These are phyloP conservation scores for Halictus ligatus DNA, from an alignment of 2,888 invertebrate genomes.

Conservation along the genomic window DNA sequence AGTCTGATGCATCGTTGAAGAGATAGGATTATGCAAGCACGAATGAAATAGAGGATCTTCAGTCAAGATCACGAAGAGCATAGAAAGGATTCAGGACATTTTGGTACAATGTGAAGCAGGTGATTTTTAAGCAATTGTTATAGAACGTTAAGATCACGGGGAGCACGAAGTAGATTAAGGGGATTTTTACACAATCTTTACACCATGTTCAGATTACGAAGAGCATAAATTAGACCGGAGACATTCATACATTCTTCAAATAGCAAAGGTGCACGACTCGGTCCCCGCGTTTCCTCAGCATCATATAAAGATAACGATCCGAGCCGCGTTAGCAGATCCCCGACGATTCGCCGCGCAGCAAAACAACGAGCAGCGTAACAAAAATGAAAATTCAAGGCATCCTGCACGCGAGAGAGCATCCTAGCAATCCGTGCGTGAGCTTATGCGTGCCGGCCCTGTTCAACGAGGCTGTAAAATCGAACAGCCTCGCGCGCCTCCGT, in stretches of 20 bases:
- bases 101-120: too few relatives aligned
- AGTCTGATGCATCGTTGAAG: too few relatives aligned
- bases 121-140: too few relatives aligned
- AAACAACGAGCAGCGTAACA: neutral
- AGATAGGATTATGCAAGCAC: too few relatives aligned
- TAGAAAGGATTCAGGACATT: too few relatives aligned
- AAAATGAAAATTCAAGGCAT: slow-evolving; percentile 1
- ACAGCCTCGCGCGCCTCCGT: slow-evolving; percentile 20
- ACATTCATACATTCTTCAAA: neutral
- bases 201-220: neutral
- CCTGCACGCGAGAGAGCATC: neutral
- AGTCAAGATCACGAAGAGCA: too few relatives aligned
- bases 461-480: slow-evolving; percentile 30
- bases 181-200: neutral
- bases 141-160: too few relatives aligned
- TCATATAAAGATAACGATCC: slow-evolving; percentile 7
- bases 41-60: too few relatives aligned
- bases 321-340: neutral
- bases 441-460: slow-evolving; percentile 42
- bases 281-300: neutral
- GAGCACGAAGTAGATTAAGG: neutral
- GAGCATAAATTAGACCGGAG: neutral
- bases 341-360: neutral
- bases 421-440: neutral
- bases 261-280: neutral